phyloP scores from a whole-genome alignment of 2,888 invertebrate species.

The Drosophila neonasuta region DNA sequence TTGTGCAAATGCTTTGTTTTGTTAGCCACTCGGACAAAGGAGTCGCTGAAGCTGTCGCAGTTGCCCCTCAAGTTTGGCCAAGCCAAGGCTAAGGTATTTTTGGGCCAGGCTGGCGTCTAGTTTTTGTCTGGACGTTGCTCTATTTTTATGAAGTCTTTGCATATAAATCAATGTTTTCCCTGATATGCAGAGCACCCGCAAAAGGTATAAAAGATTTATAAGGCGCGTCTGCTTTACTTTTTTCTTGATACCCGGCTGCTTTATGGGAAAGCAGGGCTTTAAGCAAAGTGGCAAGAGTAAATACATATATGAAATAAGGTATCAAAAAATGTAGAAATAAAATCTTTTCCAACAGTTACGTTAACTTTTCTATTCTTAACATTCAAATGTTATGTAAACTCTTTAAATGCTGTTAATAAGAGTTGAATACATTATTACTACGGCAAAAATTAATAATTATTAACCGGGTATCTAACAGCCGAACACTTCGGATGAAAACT shows the following conservation, averaged over 20 bases:
- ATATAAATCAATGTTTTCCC: constrained; percentile 78
- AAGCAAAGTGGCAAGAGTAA: too few relatives aligned
- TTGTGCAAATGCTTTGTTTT: constrained; percentile 43
- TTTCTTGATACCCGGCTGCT: not conserved
- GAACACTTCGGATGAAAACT: not conserved
- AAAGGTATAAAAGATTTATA: constrained; percentile 81
- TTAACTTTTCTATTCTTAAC: constrained; percentile 4
- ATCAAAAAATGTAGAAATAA: too few relatives aligned
- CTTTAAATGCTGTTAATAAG: too few relatives aligned
- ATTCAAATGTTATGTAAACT: too few relatives aligned
- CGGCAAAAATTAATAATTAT: too few relatives aligned
- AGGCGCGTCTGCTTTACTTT: constrained; percentile 29
- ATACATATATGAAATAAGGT: too few relatives aligned
- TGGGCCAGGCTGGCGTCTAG: constrained; percentile 64
- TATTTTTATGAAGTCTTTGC: constrained; percentile 77
- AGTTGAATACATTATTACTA: too few relatives aligned
- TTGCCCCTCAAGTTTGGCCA: not conserved
- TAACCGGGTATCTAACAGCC: not conserved
- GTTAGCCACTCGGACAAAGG: constrained; percentile 67
- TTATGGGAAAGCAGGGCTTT: too few relatives aligned
- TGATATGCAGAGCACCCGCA: constrained; percentile 73
- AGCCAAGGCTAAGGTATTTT: constrained; percentile 58
- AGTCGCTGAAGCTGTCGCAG: constrained; percentile 17
- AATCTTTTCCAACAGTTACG: too few relatives aligned
- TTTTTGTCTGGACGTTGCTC: constrained; percentile 64